phyloP scores from a whole-genome alignment of 2,797 vertebrate genomes.

The Smutsia gigantea region DNA sequence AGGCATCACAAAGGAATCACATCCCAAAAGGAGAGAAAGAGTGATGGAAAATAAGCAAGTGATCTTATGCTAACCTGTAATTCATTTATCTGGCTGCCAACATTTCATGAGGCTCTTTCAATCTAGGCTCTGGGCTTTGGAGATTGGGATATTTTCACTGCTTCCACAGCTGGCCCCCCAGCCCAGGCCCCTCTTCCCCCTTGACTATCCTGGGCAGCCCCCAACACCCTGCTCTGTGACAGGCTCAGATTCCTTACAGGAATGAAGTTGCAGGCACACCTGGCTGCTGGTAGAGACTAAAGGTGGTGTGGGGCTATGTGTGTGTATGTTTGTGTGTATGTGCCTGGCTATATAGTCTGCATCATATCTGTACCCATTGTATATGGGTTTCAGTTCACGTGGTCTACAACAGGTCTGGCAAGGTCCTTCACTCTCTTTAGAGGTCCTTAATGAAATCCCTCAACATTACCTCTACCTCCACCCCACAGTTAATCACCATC shows the following conservation, averaged over 20 bases:
- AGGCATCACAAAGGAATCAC: neutral
- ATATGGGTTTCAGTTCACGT: neutral
- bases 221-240: neutral
- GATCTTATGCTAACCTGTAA: neutral
- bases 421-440: conserved; percentile 8
- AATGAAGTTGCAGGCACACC: neutral
- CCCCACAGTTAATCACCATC: conserved; percentile 1
- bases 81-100: neutral
- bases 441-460: neutral
- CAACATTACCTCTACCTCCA: neutral
- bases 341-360: neutral
- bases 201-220: neutral
- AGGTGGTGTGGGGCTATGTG: neutral
- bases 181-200: neutral
- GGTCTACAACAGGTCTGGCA: neutral
- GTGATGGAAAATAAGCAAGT: conserved; percentile 12
- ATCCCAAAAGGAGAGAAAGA: neutral
- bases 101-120: neutral
- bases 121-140: neutral
- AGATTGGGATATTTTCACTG: neutral
- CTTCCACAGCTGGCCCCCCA: neutral
- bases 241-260: neutral
- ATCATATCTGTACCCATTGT: neutral
- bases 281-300: neutral
- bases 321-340: neutral